Evolutionary conservation across 2,888 invertebrate species (phyloP).

Genomic region (Drosophila formosana): DNA sequence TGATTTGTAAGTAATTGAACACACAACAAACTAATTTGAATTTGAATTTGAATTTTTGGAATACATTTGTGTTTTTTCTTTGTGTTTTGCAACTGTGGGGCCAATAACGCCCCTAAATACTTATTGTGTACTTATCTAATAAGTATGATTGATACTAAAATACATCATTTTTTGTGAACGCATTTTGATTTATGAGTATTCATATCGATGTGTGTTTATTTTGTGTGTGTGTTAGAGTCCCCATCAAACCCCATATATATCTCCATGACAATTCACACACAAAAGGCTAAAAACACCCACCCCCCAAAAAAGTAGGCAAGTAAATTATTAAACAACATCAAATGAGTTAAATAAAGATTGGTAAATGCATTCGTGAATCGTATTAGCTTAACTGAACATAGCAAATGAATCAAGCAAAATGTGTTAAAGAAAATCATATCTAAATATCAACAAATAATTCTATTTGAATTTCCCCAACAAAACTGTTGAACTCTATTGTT

Average conservation of each 20-base stretch:
- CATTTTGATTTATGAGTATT: conserved; percentile 49
- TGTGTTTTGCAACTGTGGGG: conserved; percentile 33
- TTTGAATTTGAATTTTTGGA: conserved; percentile 25
- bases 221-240: conserved; percentile 42
- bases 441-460: conserved; percentile 36
- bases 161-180: conserved; percentile 33
- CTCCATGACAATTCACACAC: conserved; percentile 16
- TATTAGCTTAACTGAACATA: conserved; percentile 70
- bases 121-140: conserved; percentile 16
- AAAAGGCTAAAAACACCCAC: conserved; percentile 24
- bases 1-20: conserved; percentile 80
- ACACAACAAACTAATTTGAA: conserved; percentile 55
- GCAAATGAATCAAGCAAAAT: conserved; percentile 41
- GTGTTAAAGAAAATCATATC: conserved; percentile 25
- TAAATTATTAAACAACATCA: conserved; percentile 14
- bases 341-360: conserved; percentile 16
- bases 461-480: conserved; percentile 44
- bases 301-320: conserved; percentile 27
- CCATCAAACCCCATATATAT: conserved; percentile 14
- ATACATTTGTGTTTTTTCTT: conserved; percentile 36
- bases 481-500: conserved; percentile 33
- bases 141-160: conserved; percentile 9
- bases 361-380: conserved; percentile 32
- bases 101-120: conserved; percentile 12
- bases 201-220: conserved; percentile 56